phyloP scores from a whole-genome alignment of 37 sponge, comb jelly and placozoan genomes.

The Tethya wilhelma region DNA sequence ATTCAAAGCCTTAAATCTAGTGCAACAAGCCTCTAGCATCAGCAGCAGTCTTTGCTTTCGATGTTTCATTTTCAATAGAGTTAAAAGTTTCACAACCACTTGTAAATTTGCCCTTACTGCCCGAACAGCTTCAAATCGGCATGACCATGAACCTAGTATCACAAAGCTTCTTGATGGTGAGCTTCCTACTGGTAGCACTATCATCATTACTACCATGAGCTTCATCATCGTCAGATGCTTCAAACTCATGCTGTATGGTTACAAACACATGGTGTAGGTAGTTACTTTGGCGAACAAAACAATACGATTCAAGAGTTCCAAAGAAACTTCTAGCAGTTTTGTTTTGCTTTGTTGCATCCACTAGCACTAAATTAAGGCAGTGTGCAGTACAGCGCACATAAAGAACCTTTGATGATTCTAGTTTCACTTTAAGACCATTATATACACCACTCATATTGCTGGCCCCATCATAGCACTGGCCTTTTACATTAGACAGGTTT shows the following conservation, averaged over 20 bases:
- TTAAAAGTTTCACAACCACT: slow-evolving; percentile 6
- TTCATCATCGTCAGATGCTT: background rate
- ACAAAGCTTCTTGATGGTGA: background rate
- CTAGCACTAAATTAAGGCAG: background rate
- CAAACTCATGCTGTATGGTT: slow-evolving; percentile 8
- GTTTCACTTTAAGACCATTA: background rate
- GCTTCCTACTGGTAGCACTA: background rate
- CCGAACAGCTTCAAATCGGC: slow-evolving; percentile 5
- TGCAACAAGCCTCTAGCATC: slow-evolving; percentile 10
- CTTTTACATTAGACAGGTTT: background rate
- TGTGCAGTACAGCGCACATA: background rate
- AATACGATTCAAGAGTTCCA: slow-evolving; percentile 14
- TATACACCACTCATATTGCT: background rate
- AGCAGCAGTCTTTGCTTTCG: slow-evolving; percentile 7
- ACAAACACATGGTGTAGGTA: background rate
- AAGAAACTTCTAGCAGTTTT: slow-evolving; percentile 2
- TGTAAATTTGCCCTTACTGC: slow-evolving; percentile 8
- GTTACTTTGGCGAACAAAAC: slow-evolving; percentile 4
- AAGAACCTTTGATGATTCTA: background rate
- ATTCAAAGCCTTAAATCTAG: slow-evolving; percentile 5
- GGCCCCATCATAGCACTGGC: slow-evolving; percentile 1
- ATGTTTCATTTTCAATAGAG: slow-evolving; percentile 1
- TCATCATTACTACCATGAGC: background rate
- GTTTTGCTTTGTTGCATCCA: slow-evolving; percentile 5
- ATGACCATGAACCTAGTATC: slow-evolving; percentile 21